Conservation (phyloP, 2,888 invertebrate genomes). For the Biston betularia region DNA sequence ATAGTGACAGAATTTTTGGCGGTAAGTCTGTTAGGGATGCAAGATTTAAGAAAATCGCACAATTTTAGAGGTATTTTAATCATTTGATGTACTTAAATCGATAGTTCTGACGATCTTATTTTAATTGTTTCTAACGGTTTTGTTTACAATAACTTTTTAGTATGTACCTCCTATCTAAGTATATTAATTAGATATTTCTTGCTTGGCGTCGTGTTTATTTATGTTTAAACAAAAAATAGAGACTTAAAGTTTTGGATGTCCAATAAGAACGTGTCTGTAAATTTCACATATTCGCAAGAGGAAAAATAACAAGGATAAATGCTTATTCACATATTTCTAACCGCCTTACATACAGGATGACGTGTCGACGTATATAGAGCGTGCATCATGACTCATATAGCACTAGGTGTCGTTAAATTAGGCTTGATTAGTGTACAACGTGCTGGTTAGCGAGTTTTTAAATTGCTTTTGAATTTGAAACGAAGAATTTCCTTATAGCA, state of each 20-base stretch:
- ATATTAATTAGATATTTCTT: background rate
- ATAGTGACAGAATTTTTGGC: conserved; percentile 55
- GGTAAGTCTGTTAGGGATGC: conserved; percentile 49
- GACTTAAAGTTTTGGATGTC: background rate
- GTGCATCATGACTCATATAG: conserved; percentile 40
- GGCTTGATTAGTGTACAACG: conserved; percentile 36
- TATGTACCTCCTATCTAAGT: too few relatives aligned
- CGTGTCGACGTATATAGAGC: conserved; percentile 44
- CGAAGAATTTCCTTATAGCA: background rate
- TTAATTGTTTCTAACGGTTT: background rate
- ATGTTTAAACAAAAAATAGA: background rate
- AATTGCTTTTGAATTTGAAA: conserved; percentile 19
- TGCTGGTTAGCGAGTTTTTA: conserved; percentile 31
- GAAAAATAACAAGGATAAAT: conserved; percentile 39
- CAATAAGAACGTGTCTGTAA: background rate
- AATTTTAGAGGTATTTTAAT: background rate
- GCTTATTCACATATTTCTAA: conserved; percentile 31
- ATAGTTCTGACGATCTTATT: background rate
- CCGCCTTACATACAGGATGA: conserved; percentile 38
- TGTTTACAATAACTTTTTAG: background rate
- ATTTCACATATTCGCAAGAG: conserved; percentile 15
- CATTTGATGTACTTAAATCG: background rate
- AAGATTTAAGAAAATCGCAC: background rate
- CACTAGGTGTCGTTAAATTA: conserved; percentile 44
- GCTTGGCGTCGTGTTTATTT: background rate